Conservation (phyloP, 2,113 vertebrate genomes). For the Nyctereutes procyonoides region DNA sequence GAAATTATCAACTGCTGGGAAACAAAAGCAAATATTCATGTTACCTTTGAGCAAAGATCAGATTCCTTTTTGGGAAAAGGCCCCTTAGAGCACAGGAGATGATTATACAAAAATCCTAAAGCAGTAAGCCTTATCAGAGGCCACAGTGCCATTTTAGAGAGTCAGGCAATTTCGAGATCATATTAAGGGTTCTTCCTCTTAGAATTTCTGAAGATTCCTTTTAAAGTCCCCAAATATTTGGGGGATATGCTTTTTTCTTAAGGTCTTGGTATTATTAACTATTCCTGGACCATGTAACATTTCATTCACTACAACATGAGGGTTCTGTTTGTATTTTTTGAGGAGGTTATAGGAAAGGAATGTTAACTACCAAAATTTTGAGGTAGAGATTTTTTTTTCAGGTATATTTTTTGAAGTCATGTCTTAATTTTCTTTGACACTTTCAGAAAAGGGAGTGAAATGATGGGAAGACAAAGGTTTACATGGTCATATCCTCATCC, state of each 20-base stretch:
- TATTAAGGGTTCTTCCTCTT: background rate
- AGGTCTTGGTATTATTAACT: background rate
- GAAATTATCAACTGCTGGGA: background rate
- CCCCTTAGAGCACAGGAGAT: background rate
- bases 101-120: background rate
- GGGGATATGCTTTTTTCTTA: background rate
- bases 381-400: background rate
- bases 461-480: background rate
- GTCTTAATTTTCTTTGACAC: background rate
- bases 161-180: fast-evolving
- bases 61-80: background rate
- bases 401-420: background rate
- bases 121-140: background rate
- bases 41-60: background rate
- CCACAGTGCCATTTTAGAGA: background rate
- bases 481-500: background rate
- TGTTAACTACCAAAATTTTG: background rate
- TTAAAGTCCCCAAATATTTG: background rate
- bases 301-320: background rate
- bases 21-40: background rate
- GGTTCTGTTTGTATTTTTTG: background rate
- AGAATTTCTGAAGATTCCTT: background rate
- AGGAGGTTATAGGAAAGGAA: background rate
- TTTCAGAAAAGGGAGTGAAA: background rate
- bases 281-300: background rate